phyloP scores from a whole-genome alignment of 2,888 invertebrate species.

The Phengaris alcon region DNA sequence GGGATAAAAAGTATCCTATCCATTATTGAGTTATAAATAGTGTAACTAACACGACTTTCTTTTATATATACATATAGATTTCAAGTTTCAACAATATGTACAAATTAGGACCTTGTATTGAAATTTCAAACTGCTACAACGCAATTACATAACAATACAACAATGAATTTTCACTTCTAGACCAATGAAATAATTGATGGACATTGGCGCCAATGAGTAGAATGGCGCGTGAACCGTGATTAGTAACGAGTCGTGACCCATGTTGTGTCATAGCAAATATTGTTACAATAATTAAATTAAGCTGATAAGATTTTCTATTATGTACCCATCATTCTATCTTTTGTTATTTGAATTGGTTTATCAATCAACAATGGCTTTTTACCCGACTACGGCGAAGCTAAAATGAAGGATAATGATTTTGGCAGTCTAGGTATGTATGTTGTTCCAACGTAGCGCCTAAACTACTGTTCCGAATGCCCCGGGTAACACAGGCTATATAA shows the following conservation, averaged over 20 bases:
- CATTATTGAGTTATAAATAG: no score
- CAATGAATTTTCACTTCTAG: conserved; percentile 56
- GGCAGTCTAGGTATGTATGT: no score
- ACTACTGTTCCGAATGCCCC: no score
- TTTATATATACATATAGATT: no score
- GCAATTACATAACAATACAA: conserved; percentile 63
- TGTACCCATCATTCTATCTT: not conserved
- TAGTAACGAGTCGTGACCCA: not conserved
- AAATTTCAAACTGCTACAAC: conserved; percentile 28
- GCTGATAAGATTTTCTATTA: not conserved
- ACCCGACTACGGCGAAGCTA: no score
- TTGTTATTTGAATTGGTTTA: not conserved
- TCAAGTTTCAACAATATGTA: not conserved
- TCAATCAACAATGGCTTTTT: no score
- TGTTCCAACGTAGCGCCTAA: no score
- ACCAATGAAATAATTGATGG: not conserved
- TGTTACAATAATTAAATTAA: not conserved
- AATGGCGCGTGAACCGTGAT: not conserved
- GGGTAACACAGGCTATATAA: no score
- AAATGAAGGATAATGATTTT: no score
- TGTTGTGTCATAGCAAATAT: conserved; percentile 2
- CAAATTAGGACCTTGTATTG: conserved; percentile 7
- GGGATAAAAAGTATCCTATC: no score
- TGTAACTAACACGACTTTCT: no score
- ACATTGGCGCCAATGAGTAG: not conserved